phyloP scores from a whole-genome alignment of 2,797 vertebrate genomes.

The Gymnodraco acuticeps region DNA sequence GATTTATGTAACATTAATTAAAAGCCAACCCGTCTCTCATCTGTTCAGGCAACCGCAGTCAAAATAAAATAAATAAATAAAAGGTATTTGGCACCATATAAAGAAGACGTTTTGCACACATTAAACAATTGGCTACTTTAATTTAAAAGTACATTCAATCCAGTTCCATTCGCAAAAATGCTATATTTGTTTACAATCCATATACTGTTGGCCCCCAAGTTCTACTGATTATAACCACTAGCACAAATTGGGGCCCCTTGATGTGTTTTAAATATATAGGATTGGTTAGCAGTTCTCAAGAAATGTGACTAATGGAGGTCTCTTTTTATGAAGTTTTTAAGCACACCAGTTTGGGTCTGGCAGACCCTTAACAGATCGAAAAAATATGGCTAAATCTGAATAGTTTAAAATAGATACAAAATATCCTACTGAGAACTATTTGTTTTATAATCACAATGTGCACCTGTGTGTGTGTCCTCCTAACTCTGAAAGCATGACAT shows the following conservation, averaged over 20 bases:
- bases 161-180: neutral
- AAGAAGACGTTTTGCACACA: neutral
- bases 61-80: neutral
- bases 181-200: neutral
- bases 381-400: rapidly evolving
- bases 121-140: neutral
- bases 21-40: neutral
- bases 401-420: neutral
- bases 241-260: no score
- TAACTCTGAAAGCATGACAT: neutral
- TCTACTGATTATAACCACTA: neutral
- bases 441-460: neutral
- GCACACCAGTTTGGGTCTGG: neutral
- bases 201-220: neutral
- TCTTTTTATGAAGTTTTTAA: neutral
- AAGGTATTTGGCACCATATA: neutral
- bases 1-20: conserved; percentile 7
- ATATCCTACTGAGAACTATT: neutral
- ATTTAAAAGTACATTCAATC: neutral
- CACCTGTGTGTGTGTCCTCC: neutral
- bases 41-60: neutral
- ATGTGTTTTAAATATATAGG: no score
- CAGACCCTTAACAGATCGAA: neutral
- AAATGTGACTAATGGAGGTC: neutral
- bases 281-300: no score